A percentile compares a stretch with the other conserved stretches of the same genome.
phyloP scores from a whole-genome alignment of 2,888 invertebrate species.

The Mythimna impura region DNA sequence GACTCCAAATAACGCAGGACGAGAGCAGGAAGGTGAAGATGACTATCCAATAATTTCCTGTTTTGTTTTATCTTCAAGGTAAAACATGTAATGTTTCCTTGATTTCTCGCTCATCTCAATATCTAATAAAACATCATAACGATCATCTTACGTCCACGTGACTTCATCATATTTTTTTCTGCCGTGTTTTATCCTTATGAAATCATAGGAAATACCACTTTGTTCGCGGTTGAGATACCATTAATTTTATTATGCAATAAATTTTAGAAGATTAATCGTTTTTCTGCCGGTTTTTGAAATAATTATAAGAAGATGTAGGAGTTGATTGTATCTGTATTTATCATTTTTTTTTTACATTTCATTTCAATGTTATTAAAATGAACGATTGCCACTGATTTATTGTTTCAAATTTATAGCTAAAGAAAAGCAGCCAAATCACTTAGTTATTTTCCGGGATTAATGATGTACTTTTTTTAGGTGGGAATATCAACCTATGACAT shows the following conservation, averaged over 20 bases:
- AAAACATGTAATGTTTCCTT: too few relatives aligned
- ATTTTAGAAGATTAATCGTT: not conserved
- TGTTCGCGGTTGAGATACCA: slow-evolving; percentile 4
- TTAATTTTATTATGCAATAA: slow-evolving; percentile 18
- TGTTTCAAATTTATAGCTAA: not conserved
- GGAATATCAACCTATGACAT: too few relatives aligned
- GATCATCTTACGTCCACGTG: slow-evolving; percentile 18
- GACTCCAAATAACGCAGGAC: not conserved
- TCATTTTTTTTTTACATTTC: not conserved
- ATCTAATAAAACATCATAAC: not conserved
- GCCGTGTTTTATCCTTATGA: slow-evolving; percentile 47
- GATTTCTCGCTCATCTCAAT: not conserved
- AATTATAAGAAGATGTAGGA: not conserved
- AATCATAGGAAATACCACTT: slow-evolving; percentile 48
- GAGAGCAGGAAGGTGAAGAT: not conserved
- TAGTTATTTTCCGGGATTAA: too few relatives aligned
- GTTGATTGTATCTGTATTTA: not conserved
- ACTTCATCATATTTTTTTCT: slow-evolving; percentile 19
- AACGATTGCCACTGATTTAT: too few relatives aligned
- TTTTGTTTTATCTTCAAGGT: not conserved
- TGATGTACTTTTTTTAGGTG: too few relatives aligned
- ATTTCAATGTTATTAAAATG: not conserved
- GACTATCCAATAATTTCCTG: not conserved
- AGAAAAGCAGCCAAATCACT: not conserved
- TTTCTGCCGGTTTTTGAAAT: not conserved